Conservation (phyloP, 2,113 vertebrate species). For the Cryptomyrus ogoouensis region DNA sequence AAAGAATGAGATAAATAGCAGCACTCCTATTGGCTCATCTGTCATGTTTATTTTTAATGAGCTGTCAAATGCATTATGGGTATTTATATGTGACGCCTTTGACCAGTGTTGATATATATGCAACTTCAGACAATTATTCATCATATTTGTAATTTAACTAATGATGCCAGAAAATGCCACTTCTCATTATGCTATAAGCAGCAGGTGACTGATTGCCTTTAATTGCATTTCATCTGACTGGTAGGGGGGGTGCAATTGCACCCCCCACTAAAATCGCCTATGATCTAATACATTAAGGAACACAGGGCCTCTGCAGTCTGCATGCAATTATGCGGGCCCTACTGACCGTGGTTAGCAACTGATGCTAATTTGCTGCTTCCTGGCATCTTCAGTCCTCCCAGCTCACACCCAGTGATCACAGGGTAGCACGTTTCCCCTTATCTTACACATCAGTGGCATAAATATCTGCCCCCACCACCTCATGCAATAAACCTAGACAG, state of each 20-base stretch:
- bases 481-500: not conserved
- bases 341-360: not conserved
- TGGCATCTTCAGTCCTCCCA: not conserved
- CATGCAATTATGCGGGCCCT: not conserved
- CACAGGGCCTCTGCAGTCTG: not conserved
- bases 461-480: not conserved
- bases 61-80: not conserved
- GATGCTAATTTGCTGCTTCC: not conserved
- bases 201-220: not conserved
- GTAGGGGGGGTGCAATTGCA: not conserved
- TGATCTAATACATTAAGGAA: not conserved
- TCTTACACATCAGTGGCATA: not conserved
- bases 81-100: not conserved
- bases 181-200: not conserved
- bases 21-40: not conserved
- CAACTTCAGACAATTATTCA: not conserved
- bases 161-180: not conserved
- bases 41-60: not conserved
- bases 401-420: not conserved
- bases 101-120: not conserved
- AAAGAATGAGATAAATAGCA: not conserved
- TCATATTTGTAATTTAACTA: not conserved
- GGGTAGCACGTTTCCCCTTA: not conserved
- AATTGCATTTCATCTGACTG: not conserved
- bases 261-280: not conserved